Base-by-base conservation (phyloP, 2,113 vertebrate genomes). In the Tetraodon nigroviridis region DNA sequence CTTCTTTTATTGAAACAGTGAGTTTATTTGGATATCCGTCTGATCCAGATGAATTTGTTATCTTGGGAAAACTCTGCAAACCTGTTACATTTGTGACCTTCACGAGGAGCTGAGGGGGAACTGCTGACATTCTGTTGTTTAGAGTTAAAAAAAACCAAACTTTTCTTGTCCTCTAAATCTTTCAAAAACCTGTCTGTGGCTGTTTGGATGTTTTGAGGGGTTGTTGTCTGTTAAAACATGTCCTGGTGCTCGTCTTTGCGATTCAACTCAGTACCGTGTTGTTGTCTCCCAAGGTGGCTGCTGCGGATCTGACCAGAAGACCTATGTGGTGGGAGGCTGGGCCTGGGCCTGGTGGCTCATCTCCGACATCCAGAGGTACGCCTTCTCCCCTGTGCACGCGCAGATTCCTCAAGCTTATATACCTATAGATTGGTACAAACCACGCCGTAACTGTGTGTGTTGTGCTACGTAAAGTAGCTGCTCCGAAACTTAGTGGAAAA, bases 261-360 rank as follows among this genome's bases (percentile, higher is more conserved):
- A 37, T 37, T 37, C 8, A 8, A 46, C 7, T 46, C 1, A 13
- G 44, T 61, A 3, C 1, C 71, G 37, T 77, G 37, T 67, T 74
- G 56, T 14, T 59, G 24, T 27, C 4, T 79, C 40, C 17, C 67
- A 50, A 99, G 97, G 97, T 88, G 97, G 93, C 67, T 99, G 97
- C 72, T 97, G 95, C 79, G 94, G 95, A 62, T 94, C 93, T 0
- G 96, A 98, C 65, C 48, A 88, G 6, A 97, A 99, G 77, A 91
- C 92, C 3, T 98, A 98, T 45, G 90, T 96, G 3, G 93, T 93
- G 2, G 96, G 97, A 44, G 95, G 95, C 88, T 99, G 96, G 96
- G 90, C 94, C 22, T 99, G 97, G 97, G 95, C 94, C 4, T 99
- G 97, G 96, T 98, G 96, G 93, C 94, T 95, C 63, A 89, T 98